phyloP scores from a whole-genome alignment of 2,797 vertebrate species.

The Mus minutoides region DNA sequence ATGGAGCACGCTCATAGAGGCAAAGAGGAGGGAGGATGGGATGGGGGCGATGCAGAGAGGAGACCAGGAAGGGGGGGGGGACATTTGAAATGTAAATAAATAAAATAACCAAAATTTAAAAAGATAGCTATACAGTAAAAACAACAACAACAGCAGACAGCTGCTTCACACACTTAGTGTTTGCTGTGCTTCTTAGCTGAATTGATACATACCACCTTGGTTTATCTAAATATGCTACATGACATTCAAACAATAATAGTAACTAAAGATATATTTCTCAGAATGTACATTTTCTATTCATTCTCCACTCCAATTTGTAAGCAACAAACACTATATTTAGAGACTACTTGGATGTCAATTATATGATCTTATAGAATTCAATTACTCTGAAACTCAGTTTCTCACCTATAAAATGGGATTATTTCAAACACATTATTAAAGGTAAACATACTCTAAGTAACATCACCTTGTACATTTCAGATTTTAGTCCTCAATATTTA shows the following conservation, averaged over 20 bases:
- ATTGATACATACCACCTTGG: background rate
- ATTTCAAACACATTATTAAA: background rate
- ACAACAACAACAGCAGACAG: background rate
- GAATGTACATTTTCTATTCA: background rate
- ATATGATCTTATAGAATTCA: constrained; percentile 1
- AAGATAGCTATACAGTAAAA: background rate
- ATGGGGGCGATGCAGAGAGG: too few species aligned
- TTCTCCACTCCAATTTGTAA: background rate
- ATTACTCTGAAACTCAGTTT: background rate
- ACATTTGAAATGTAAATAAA: background rate
- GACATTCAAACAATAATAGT: background rate
- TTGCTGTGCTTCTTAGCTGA: background rate
- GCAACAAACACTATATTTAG: background rate
- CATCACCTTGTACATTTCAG: background rate
- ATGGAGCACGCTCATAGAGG: background rate
- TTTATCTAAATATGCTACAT: background rate
- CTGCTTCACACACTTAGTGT: background rate
- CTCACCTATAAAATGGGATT: background rate
- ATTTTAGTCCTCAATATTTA: background rate
- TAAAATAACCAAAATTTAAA: background rate
- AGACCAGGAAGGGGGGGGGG: too few species aligned
- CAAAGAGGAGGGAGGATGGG: too few species aligned
- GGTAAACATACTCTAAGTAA: background rate
- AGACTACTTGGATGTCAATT: background rate
- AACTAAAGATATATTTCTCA: background rate